Evolutionary conservation across 2,113 vertebrate genomes (phyloP), one percentile per base, ranked within the genome.

Genomic region (Calypte anna): DNA sequence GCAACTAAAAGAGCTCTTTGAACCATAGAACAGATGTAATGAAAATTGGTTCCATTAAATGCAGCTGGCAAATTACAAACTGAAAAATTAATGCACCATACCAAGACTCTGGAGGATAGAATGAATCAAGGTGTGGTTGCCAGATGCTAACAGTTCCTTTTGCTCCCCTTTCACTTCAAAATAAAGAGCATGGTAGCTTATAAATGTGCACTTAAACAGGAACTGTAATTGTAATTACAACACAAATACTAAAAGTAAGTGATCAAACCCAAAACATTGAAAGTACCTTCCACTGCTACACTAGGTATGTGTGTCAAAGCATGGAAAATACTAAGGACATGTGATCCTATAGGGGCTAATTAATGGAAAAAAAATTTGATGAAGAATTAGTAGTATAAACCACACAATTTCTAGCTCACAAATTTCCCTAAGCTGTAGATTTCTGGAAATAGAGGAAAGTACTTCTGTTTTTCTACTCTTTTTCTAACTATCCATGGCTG

Each of bases 1-100:
- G 97, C 97, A 98, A 98, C 94, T 96, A 80, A 97, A 97, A 96
- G 94, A 97, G 96, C 91, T 98, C 98, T 98, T 98, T 98, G 97
- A 98, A 98, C 98, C 97, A 97, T 96, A 97, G 96, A 98, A 98
- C 97, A 98, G 97, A 98, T 97, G 97, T 97, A 98, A 98, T 97
- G 97, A 98, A 98, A 98, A 98, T 98, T 98, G 98, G 98, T 98
- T 98, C 98, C 97, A 98, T 98, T 98, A 98, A 98, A 98, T 98
- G 97, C 97, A 98, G 97, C 97, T 98, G 97, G 97, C 89, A 98
- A 98, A 98, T 98, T 97, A 98, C 97, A 98, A 97, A 98, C 97
- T 97, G 96, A 98, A 97, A 98, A 98, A 97, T 98, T 97, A 98
- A 98, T 97, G 97, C 97, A 96, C 96, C 96, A 97, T 97, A 93